Percentiles rank a stretch among this genome's conserved stretches.
phyloP scores from a whole-genome alignment of 2,888 invertebrate species.

The Troilus luridus region DNA sequence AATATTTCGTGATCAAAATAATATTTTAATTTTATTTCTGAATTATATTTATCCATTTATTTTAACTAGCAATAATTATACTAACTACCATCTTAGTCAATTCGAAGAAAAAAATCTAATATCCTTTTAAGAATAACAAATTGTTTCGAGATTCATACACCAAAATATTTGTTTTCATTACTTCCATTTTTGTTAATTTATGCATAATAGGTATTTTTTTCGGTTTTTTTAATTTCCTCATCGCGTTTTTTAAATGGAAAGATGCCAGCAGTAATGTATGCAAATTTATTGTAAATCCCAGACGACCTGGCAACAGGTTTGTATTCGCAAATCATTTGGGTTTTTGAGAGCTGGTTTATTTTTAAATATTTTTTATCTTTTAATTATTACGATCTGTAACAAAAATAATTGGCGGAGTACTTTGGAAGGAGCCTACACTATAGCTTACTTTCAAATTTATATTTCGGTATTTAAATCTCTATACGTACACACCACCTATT shows the following conservation, averaged over 20 bases:
- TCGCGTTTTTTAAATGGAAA: background rate
- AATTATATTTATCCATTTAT: background rate
- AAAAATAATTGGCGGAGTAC: too few species aligned
- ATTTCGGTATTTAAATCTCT: too few species aligned
- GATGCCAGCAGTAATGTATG: background rate
- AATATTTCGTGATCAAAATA: background rate
- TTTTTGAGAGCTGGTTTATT: background rate
- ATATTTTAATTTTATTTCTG: background rate
- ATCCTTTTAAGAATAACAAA: background rate
- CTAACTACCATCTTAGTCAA: background rate
- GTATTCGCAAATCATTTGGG: background rate
- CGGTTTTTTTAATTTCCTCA: background rate
- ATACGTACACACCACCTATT: too few species aligned
- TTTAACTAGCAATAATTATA: background rate
- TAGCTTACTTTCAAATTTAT: too few species aligned
- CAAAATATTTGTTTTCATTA: background rate
- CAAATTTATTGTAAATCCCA: conserved; percentile 37
- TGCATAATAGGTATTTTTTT: background rate
- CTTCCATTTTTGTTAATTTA: background rate
- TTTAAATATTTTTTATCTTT: background rate
- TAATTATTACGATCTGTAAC: too few species aligned
- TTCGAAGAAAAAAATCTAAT: background rate
- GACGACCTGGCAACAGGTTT: conserved; percentile 7
- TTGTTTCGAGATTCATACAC: background rate
- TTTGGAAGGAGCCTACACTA: too few species aligned